Percentiles rank a stretch among this genome's conserved stretches.
Evolutionary conservation across 2,113 vertebrate genomes (phyloP).

Genomic region (Cryptomyrus ogoouensis): DNA sequence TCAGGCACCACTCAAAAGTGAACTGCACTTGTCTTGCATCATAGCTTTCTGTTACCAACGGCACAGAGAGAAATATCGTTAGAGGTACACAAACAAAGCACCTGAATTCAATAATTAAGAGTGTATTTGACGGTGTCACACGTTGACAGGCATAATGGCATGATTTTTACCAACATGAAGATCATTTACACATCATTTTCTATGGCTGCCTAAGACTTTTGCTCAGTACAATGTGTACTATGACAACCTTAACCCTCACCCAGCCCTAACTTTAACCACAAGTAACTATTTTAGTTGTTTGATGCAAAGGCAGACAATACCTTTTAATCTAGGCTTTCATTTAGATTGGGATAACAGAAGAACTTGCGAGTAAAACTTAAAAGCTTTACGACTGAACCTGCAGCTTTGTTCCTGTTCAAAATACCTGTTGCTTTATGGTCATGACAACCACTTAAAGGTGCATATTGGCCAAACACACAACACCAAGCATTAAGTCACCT

Average conservation of each 20-base stretch:
- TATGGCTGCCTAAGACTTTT: no score
- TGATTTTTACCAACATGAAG: no score
- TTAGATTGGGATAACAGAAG: neutral
- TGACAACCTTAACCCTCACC: neutral
- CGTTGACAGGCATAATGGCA: no score
- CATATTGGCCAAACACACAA: neutral
- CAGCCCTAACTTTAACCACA: no score
- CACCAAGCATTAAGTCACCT: neutral
- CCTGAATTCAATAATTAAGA: no score
- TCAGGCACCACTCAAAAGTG: neutral
- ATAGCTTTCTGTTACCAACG: neutral
- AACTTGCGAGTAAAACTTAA: neutral
- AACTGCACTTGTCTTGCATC: neutral
- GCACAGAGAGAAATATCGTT: neutral
- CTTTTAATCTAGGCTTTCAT: neutral
- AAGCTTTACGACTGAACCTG: neutral
- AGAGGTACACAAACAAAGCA: neutral
- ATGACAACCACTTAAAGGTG: neutral
- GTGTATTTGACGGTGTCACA: no score
- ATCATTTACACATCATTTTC: no score
- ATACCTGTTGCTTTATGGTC: neutral
- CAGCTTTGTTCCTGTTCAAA: neutral
- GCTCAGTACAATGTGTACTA: neutral
- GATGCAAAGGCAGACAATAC: neutral
- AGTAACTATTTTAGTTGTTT: no score